Evolutionary conservation across 2,113 vertebrate genomes (phyloP).

Genomic region (Acrocephalus kingi): DNA sequence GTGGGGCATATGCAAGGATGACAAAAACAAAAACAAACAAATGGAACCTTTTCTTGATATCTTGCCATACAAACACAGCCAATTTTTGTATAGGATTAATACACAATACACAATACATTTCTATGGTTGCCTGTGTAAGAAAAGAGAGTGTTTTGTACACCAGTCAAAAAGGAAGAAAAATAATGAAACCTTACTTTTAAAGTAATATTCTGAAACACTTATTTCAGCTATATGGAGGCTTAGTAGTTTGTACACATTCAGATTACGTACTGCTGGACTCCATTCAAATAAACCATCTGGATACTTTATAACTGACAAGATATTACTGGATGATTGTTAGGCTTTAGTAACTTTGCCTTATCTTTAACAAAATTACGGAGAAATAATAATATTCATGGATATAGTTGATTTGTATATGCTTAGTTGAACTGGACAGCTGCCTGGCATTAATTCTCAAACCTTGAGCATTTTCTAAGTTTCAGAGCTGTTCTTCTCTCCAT

Average conservation of each 20-base stretch:
- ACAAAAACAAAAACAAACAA: conserved; percentile 22
- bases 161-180: conserved; percentile 3
- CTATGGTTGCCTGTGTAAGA: background rate
- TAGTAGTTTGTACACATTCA: conserved; percentile 8
- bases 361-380: conserved; percentile 18
- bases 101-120: background rate
- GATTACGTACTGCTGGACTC: conserved; percentile 36
- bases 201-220: conserved; percentile 16
- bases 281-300: conserved; percentile 55
- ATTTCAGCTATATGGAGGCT: conserved; percentile 25
- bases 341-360: conserved; percentile 30
- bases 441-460: conserved; percentile 66
- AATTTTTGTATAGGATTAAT: background rate
- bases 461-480: conserved; percentile 58
- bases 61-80: background rate
- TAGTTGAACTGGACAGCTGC: conserved; percentile 29
- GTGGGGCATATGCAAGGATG: background rate
- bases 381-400: conserved; percentile 40
- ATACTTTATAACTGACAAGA: conserved; percentile 24
- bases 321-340: conserved; percentile 26
- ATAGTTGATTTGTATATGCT: conserved; percentile 35
- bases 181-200: background rate
- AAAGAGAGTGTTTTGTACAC: background rate
- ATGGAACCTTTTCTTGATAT: conserved; percentile 6
- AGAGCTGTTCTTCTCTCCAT: conserved; percentile 51